Evolutionary conservation across 1,140 invertebrate species (phyloP), one percentile per base, ranked within the genome.

Genomic region (Nautilus pompilius): DNA sequence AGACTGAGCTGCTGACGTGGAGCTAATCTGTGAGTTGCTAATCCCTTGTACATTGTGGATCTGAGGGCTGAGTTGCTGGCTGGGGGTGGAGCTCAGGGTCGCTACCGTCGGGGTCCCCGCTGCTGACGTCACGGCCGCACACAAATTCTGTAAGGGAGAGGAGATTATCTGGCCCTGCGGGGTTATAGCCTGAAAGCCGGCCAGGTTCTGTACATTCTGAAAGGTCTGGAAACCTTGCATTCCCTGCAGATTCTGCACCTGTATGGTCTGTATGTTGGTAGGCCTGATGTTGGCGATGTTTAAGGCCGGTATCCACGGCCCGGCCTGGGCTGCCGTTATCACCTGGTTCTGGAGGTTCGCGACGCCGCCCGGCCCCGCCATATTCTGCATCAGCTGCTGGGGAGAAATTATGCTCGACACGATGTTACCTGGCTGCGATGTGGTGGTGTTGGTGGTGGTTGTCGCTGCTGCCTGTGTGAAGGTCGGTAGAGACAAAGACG

Each of bases 221-320:
- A 66, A 58, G 30, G 67, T 67, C 34, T 68, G 68, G 15, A 70
- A 48, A 22, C 61, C 62, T 58, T 73, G 78, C 34, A 78, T 68
- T 30, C 70, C 70, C 45, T 75, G 75, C 28, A 78, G 62, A 59
- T 78, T 80, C 61, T 77, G 77, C 5, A 83, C 64, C 67, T 81
- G 80, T 20, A 82, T 72, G 26, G 74, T 74, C 66, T 80, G 78
- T 33, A 79, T 63, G 54, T 74, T 73, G 30, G 60, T 65, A 13
- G 68, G 32, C 45, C 63, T 55, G 17, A 72, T 55, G 51, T 68
- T 68, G 0, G 63, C 68, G 15, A 69, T 49, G 46, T 69, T 69
- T 41, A 69, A 45, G 6, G 70, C 60, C 5, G 56, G 56, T 8
- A 58, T 58, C 32, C 59, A 67, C 3, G 62, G 62, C 53, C 70